Evolutionary conservation across 2,797 vertebrate species (phyloP).

Genomic region (Lates japonicus): DNA sequence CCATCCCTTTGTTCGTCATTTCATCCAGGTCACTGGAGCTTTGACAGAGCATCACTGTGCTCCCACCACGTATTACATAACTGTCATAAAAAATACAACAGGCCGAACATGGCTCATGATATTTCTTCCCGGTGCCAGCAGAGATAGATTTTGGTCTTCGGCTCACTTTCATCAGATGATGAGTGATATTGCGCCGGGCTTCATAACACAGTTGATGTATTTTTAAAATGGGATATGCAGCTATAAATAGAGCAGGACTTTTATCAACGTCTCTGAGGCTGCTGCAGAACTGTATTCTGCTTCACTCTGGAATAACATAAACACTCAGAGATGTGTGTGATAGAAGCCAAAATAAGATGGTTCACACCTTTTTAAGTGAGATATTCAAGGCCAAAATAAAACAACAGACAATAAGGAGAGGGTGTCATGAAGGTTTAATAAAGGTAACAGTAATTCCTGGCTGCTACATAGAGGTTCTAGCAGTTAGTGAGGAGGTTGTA

Average conservation of each 20-base stretch:
- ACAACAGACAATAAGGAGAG: background rate
- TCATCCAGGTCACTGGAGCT: slow-evolving; percentile 39
- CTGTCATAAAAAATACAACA: slow-evolving; percentile 15
- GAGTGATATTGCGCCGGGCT: slow-evolving; percentile 24
- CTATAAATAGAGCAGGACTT: slow-evolving; percentile 61
- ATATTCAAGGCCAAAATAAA: background rate
- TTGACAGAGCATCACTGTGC: slow-evolving; percentile 3
- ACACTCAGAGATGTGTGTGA: background rate
- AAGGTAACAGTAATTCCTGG: background rate
- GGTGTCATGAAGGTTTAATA: background rate
- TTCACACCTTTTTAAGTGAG: background rate
- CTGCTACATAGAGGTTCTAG: background rate
- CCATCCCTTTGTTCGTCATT: background rate
- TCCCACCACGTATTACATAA: slow-evolving; percentile 39
- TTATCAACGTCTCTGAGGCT: slow-evolving; percentile 13
- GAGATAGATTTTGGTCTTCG: slow-evolving; percentile 30
- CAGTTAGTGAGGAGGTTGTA: background rate
- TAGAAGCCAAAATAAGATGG: background rate
- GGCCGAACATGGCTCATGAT: background rate
- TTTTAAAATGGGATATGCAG: slow-evolving; percentile 57
- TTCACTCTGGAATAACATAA: slow-evolving; percentile 2
- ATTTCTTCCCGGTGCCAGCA: background rate
- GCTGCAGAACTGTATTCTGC: slow-evolving; percentile 12
- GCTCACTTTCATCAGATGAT: slow-evolving; percentile 41
- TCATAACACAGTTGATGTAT: slow-evolving; percentile 56